Conservation (phyloP, 2,888 invertebrate genomes). For the Sussaba pulchella region DNA sequence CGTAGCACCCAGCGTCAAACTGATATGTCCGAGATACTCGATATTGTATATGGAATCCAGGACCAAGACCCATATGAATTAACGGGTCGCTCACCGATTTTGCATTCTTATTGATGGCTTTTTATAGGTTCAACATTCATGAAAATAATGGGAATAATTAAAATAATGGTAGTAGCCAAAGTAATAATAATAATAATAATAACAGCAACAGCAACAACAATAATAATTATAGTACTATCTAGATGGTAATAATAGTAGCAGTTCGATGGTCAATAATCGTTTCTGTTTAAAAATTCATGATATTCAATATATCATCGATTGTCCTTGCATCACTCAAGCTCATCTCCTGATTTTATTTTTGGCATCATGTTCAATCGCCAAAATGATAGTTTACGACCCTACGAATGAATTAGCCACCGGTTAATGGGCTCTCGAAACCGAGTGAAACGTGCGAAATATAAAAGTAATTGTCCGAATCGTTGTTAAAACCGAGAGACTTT, state of each 20-base stretch:
- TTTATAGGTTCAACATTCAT: too few species aligned
- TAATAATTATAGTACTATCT: too few species aligned
- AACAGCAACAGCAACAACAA: too few species aligned
- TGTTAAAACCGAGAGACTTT: constrained; percentile 8
- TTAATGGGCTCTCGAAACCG: neutral
- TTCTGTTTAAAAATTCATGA: too few species aligned
- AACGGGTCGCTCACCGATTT: neutral
- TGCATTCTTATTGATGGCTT: neutral
- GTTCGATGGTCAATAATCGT: too few species aligned
- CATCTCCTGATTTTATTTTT: too few species aligned
- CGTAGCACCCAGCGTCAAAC: neutral
- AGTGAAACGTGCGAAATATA: neutral
- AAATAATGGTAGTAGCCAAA: too few species aligned
- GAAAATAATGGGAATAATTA: too few species aligned
- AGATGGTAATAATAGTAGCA: too few species aligned
- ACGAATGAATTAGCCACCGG: neutral
- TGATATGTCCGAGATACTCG: neutral
- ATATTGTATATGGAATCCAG: neutral
- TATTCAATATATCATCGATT: too few species aligned
- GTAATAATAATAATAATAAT: too few species aligned
- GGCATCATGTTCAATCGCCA: neutral
- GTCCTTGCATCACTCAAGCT: too few species aligned
- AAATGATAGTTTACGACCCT: neutral
- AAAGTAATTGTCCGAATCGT: constrained; percentile 17
- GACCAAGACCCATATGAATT: neutral